Conservation (phyloP, 2,113 vertebrate species). For the Erinaceus europaeus region DNA sequence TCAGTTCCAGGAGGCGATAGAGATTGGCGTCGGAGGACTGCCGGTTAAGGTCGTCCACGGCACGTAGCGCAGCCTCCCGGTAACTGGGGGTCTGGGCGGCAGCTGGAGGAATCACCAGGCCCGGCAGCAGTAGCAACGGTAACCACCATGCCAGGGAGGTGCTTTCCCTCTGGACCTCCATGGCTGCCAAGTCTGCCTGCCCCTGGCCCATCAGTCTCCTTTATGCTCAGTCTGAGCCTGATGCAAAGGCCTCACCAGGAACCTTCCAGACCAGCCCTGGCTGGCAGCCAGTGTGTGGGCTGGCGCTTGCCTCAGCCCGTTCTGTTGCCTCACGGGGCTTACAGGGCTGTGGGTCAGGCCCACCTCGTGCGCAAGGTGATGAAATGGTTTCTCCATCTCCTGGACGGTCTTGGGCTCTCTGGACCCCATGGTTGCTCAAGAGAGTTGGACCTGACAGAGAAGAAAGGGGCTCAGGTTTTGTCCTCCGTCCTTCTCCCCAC, state of each 20-base stretch:
- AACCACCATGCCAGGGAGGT: background rate
- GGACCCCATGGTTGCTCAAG: background rate
- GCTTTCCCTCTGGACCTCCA: background rate
- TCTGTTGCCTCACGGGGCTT: background rate
- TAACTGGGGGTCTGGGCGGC: background rate
- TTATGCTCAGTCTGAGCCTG: slow-evolving; percentile 19
- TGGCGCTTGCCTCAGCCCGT: background rate
- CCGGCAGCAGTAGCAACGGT: slow-evolving; percentile 15
- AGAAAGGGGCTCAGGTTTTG: background rate
- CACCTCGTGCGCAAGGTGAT: background rate
- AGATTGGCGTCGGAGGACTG: background rate
- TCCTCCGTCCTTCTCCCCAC: background rate
- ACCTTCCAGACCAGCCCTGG: background rate
- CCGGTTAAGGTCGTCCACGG: slow-evolving; percentile 37
- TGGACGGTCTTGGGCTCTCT: background rate
- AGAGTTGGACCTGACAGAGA: background rate
- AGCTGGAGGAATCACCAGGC: background rate
- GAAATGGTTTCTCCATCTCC: slow-evolving; percentile 44
- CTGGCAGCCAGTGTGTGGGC: background rate
- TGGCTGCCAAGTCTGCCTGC: background rate
- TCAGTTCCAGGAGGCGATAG: slow-evolving; percentile 48
- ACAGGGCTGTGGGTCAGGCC: background rate
- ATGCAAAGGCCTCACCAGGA: background rate
- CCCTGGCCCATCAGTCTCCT: background rate
- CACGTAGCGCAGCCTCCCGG: background rate